phyloP scores from a whole-genome alignment of 2,888 invertebrate species.

The Cylindroiulus punctatus region DNA sequence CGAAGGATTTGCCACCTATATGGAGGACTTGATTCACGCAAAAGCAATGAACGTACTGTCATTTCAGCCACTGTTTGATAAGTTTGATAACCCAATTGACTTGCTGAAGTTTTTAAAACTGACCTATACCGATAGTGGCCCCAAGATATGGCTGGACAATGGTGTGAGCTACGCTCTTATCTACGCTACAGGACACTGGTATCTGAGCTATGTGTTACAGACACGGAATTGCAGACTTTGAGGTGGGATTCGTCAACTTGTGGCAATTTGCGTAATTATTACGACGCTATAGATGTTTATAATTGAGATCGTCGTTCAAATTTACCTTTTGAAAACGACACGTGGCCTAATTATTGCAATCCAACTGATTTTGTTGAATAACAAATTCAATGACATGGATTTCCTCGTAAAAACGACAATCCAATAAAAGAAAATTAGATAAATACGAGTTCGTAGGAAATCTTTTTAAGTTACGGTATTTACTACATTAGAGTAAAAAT shows the following conservation, averaged over 20 bases:
- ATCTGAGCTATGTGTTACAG: slow-evolving; percentile 63
- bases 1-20: slow-evolving; percentile 68
- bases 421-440: too few species aligned
- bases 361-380: too few species aligned
- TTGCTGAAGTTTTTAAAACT: slow-evolving; percentile 1
- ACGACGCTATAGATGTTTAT: too few species aligned
- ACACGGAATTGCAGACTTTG: slow-evolving; percentile 64
- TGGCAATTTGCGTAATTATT: too few species aligned
- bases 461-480: too few species aligned
- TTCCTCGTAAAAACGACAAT: too few species aligned
- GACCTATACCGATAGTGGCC: slow-evolving; percentile 53
- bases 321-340: too few species aligned
- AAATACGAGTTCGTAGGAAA: too few species aligned
- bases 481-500: too few species aligned
- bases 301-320: too few species aligned
- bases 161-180: slow-evolving; percentile 60
- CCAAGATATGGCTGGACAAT: slow-evolving; percentile 56
- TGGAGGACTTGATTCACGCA: slow-evolving; percentile 66
- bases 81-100: background rate
- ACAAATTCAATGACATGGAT: too few species aligned
- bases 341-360: too few species aligned
- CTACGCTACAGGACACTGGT: slow-evolving; percentile 61
- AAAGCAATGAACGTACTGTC: slow-evolving; percentile 61
- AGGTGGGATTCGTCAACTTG: slow-evolving; percentile 60
- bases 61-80: slow-evolving; percentile 26